Percentiles rank a stretch among this genome's conserved stretches.
phyloP scores from a whole-genome alignment of 2,113 vertebrate genomes.

The Nibea albiflora region DNA sequence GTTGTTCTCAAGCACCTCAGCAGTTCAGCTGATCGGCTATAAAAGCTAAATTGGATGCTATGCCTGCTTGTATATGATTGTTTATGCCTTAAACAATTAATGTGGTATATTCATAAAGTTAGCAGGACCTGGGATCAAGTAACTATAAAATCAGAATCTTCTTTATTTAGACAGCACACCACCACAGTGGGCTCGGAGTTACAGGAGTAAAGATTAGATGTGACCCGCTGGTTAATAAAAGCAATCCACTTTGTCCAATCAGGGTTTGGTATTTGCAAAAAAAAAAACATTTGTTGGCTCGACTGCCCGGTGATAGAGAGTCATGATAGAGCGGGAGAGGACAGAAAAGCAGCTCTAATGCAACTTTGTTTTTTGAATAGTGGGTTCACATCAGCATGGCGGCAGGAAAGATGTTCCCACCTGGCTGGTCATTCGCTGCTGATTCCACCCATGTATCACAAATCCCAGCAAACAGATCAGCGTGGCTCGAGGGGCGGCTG shows the following conservation, averaged over 20 bases:
- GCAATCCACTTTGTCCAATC: constrained; percentile 56
- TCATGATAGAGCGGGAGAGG: constrained; percentile 8
- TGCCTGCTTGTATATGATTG: background rate
- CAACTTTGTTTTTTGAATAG: background rate
- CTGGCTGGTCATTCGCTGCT: background rate
- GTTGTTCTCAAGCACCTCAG: constrained; percentile 18
- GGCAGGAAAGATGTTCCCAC: background rate
- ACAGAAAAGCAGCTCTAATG: background rate
- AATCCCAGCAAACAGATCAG: too few relatives aligned
- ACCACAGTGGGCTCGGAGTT: background rate
- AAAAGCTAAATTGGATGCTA: background rate
- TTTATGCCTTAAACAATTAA: background rate
- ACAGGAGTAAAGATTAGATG: constrained; percentile 17
- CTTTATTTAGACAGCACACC: background rate
- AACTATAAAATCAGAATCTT: background rate
- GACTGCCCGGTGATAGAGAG: constrained; percentile 37
- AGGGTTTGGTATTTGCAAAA: constrained; percentile 43
- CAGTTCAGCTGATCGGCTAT: constrained; percentile 14
- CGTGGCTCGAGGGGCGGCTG: background rate
- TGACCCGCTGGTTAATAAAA: constrained; percentile 42
- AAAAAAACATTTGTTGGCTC: constrained; percentile 37
- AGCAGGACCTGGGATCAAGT: background rate
- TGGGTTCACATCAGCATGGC: background rate
- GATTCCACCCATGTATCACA: background rate
- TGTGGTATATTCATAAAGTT: background rate